Base-by-base conservation (phyloP, 1,140 invertebrate genomes). In the Listronotus oregonensis region DNA sequence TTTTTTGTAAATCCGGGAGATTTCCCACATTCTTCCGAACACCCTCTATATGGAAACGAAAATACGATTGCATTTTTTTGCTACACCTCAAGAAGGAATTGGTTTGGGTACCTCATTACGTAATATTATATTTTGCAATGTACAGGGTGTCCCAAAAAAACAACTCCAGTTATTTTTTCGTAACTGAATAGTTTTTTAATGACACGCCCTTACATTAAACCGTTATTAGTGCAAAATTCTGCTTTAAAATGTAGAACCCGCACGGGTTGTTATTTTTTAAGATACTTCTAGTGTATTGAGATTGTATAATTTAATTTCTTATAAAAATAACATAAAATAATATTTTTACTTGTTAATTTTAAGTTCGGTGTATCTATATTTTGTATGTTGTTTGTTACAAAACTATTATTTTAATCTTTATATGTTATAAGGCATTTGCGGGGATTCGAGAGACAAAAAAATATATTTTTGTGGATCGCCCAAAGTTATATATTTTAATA, bases 401-500 rank as follows among this genome's bases (percentile, higher is more conserved):
- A n/a, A n/a, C 7, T 14, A 18, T 46, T n/a, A 18, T 42, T 46
- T 46, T 17, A 46, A 7, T 46, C 17, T 46, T 46, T n/a, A 46
- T 46, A 18, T 46, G 17, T 18, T 46, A 46, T 46, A 50, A 50
- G 15, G 7, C n/a, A 21, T 50, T 15, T 15, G 32, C 18, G 15
- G 21, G 1, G 17, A 18, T 17, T 50, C 15, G 3, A 21, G 12
- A 4, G 21, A 18, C 10, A 50, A 18, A 50, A 46, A 46, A 2
- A 46, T 46, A 46, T 46, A 17, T 50, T 50, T 55, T 55, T 39
- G 52, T 32, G 27, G 44, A 39, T 60, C 57, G 37, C 46, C 43
- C 31, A 11, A 60, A 21, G 18, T 47, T 60, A 58, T 60, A 60
- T 49, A 43, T 60, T 60, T 31, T 60, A 60, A 60, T 60, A 60